Conservation (phyloP, 2,797 vertebrate genomes). For the Distichodus sexfasciatus region DNA sequence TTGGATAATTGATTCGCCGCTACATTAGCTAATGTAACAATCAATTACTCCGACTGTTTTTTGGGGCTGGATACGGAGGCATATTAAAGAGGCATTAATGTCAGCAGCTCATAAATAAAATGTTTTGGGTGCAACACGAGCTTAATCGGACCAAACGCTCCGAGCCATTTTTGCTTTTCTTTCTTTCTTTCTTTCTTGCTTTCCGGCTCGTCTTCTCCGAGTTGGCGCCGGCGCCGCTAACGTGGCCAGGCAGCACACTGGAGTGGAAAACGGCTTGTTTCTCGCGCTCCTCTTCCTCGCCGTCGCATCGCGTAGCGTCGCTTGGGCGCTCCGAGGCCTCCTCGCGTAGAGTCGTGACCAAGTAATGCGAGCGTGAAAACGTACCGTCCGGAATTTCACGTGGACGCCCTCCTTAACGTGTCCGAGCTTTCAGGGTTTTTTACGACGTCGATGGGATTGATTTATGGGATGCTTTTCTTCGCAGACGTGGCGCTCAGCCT, state of each 20-base stretch:
- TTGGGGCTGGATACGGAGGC: constrained; percentile 58
- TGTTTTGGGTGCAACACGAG: constrained; percentile 53
- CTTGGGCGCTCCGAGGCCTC: too few species aligned
- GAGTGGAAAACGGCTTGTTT: constrained; percentile 66
- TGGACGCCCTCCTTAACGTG: too few species aligned
- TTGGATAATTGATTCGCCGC: constrained; percentile 74
- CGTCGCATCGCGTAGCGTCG: constrained; percentile 9
- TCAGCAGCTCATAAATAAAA: constrained; percentile 55
- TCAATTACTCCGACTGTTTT: constrained; percentile 72
- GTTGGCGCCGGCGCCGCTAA: constrained; percentile 33
- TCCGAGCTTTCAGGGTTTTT: background rate
- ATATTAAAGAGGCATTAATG: constrained; percentile 71
- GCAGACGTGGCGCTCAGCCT: background rate
- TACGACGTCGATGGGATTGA: background rate
- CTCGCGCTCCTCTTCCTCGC: constrained; percentile 11
- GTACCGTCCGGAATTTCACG: too few species aligned
- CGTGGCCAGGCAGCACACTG: constrained; percentile 59
- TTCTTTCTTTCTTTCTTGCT: constrained; percentile 11
- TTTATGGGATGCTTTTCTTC: background rate
- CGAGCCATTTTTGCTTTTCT: constrained; percentile 41
- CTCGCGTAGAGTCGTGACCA: too few species aligned
- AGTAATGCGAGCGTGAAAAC: too few species aligned
- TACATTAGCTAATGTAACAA: constrained; percentile 76
- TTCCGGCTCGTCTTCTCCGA: too few species aligned
- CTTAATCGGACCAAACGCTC: constrained; percentile 49